Base-by-base conservation (phyloP, 2,797 vertebrate species). In the Paratrypauchen microcephalus region DNA sequence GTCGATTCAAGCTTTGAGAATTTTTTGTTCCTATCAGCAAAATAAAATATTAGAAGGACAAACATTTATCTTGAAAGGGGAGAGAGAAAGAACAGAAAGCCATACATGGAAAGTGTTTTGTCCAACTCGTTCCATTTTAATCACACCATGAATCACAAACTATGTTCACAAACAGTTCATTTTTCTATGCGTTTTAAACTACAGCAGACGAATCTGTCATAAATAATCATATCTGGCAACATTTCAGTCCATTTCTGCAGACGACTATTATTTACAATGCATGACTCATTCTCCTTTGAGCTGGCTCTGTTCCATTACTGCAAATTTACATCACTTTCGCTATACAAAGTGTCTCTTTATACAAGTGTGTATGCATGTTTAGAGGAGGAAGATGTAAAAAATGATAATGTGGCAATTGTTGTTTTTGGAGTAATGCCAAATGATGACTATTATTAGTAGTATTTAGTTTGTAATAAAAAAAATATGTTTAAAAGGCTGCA, bases 31-130 rank as follows among this genome's bases (percentile, higher is more conserved):
- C n/a, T 9, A 52, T 87, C 41, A 15, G 41, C 12, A 45, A 45
- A 45, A 45, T 45, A 45, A 45, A 45, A 15, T 45, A 45, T 45
- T 45, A 15, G 13, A 45, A 45, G 12, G 13, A 45, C 84, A 52
- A 21, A n/a, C n/a, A n/a, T 19, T 24, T 55, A 23, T 55, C 9
- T 23, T 13, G 52, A 41, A 41, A 41, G 39, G 39, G 11, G 39
- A 78, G 66, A 74, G 79, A 52, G 52, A 30, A 16, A n/a, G 81
- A 91, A 77, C 86, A 69, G 71, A 55, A 55, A 55, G 59, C 90
- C 90, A 91, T 91, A 92, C 85, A 92, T 89, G 90, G 91, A 89
- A 78, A 77, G 80, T 75, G 78, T 84, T 88, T 90, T 70, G 82
- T 88, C 84, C 71, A 74, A 74, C 18, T 69, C 23, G 65, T 48